A percentile compares a stretch with the other conserved stretches of the same genome.
Evolutionary conservation across 2,888 invertebrate genomes (phyloP).

Genomic region (Octonoba sinensis): DNA sequence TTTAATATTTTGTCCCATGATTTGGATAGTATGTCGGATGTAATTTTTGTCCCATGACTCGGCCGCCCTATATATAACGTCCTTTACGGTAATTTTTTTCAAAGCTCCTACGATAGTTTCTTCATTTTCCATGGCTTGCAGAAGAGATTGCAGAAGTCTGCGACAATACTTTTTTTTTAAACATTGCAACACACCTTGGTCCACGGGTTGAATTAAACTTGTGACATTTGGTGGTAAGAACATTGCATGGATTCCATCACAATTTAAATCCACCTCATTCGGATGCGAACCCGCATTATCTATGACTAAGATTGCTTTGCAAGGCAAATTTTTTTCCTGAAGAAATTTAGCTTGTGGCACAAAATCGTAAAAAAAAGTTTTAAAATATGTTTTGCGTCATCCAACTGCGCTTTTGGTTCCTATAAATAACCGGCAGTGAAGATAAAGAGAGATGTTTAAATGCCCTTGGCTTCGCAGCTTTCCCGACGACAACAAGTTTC

Average conservation of each 20-base stretch:
- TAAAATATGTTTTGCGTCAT: too few species aligned
- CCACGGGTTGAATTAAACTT: neutral
- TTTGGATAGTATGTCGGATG: too few species aligned
- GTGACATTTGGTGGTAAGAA: slow-evolving; percentile 10
- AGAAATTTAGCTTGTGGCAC: too few species aligned
- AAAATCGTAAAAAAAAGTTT: too few species aligned
- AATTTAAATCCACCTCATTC: slow-evolving; percentile 1
- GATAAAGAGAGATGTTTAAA: too few species aligned
- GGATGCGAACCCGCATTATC: neutral
- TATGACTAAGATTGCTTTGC: too few species aligned
- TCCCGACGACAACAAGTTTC: neutral
- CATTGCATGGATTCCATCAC: neutral
- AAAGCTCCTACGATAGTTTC: too few species aligned
- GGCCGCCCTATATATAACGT: neutral
- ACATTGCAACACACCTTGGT: slow-evolving; percentile 4
- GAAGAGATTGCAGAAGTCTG: neutral
- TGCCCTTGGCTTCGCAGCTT: too few species aligned
- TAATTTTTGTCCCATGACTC: neutral
- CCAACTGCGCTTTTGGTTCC: too few species aligned
- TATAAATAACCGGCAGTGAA: too few species aligned
- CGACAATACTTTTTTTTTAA: slow-evolving; percentile 1
- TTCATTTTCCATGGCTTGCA: slow-evolving; percentile 1
- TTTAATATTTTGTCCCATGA: too few species aligned
- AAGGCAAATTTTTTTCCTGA: too few species aligned
- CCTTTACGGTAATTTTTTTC: neutral